Conservation (phyloP, 2,888 invertebrate genomes). For the Pyrochroa serraticornis region DNA sequence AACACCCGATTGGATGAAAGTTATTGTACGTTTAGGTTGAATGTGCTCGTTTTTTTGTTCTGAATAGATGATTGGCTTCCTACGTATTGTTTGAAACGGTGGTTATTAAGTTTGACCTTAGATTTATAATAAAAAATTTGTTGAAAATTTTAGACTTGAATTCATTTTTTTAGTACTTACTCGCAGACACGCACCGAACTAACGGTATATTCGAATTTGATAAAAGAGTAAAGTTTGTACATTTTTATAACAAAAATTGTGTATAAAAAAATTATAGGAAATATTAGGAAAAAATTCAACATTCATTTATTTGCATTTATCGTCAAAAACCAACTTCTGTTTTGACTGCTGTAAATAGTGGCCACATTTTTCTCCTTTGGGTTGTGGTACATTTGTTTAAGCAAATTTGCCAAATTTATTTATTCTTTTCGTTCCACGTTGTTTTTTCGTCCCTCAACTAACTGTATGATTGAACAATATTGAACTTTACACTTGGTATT, state of each 20-base stretch:
- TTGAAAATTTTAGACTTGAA: constrained; percentile 14
- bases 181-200: constrained; percentile 12
- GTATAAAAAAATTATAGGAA: constrained; percentile 28
- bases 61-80: constrained; percentile 41
- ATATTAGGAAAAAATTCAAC: constrained; percentile 23
- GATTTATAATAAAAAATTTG: constrained; percentile 5
- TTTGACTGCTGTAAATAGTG: constrained; percentile 32
- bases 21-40: constrained; percentile 33
- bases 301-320: constrained; percentile 32
- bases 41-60: constrained; percentile 31
- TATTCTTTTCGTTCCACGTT: constrained; percentile 6
- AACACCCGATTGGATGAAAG: constrained; percentile 16
- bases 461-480: constrained; percentile 13
- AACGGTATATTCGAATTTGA: constrained; percentile 20
- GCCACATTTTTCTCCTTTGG: constrained; percentile 14
- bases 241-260: constrained; percentile 35
- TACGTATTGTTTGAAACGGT: constrained; percentile 32
- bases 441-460: constrained; percentile 12
- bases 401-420: constrained; percentile 27
- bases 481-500: constrained; percentile 29
- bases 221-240: constrained; percentile 34
- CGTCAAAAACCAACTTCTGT: constrained; percentile 13
- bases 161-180: constrained; percentile 21
- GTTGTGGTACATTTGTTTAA: constrained; percentile 31
- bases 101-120: constrained; percentile 17